These are phyloP conservation scores for Parotia lawesii DNA, from an alignment of 2,113 vertebrate genomes.

Conservation along the genomic window DNA sequence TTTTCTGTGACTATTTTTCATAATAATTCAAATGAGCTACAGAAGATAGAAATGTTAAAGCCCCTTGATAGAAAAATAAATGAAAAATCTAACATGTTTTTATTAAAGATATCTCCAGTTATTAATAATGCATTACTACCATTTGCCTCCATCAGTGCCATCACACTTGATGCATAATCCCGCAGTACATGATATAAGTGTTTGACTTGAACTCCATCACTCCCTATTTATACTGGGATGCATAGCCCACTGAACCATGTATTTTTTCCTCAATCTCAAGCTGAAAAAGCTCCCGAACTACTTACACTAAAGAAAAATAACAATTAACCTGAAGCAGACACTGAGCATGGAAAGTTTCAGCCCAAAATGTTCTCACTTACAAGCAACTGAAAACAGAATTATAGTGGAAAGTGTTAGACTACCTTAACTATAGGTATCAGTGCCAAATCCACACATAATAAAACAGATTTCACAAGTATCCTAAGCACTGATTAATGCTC, in stretches of 20 bases:
- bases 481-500: background rate
- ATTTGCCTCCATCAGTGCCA: background rate
- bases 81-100: background rate
- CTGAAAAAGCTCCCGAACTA: background rate
- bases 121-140: background rate
- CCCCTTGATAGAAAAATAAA: background rate
- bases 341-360: background rate
- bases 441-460: constrained; percentile 19
- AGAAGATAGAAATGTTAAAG: background rate
- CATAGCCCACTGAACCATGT: background rate
- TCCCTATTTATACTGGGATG: background rate
- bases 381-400: constrained; percentile 20
- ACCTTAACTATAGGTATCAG: background rate
- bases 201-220: background rate
- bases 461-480: constrained; percentile 15
- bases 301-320: background rate
- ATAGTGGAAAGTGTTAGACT: constrained; percentile 36
- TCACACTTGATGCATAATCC: background rate
- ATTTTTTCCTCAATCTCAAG: background rate
- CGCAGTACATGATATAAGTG: background rate
- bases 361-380: background rate
- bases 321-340: background rate
- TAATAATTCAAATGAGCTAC: background rate
- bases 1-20: background rate
- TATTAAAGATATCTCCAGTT: background rate